Evolutionary conservation across 2,797 vertebrate genomes (phyloP).

Genomic region (Siniperca scherzeri): DNA sequence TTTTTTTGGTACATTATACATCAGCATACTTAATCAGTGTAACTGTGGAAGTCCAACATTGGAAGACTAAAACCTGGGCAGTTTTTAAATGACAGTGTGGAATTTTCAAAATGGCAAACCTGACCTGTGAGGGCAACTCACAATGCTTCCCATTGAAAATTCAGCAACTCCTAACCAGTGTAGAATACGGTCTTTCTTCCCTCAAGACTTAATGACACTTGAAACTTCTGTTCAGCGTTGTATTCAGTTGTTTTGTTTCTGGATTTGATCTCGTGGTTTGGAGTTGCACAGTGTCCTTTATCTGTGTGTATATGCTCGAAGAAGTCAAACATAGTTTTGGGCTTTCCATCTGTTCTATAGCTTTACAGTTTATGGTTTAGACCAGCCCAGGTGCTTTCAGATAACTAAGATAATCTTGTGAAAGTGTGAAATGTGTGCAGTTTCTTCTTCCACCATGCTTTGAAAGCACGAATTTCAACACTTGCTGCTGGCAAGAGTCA

Average conservation of each 20-base stretch:
- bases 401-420: background rate
- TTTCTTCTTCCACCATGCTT: background rate
- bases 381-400: background rate
- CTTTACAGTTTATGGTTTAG: background rate
- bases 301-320: background rate
- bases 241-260: background rate
- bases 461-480: slow-evolving; percentile 15
- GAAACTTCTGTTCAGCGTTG: background rate
- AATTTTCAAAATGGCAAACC: too few species aligned
- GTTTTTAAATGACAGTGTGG: too few species aligned
- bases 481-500: slow-evolving; percentile 9
- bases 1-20: background rate
- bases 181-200: background rate
- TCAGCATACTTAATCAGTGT: background rate
- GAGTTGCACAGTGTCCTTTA: background rate
- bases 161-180: background rate
- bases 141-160: too few species aligned
- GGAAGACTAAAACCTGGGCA: background rate
- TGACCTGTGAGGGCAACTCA: too few species aligned
- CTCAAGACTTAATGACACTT: background rate
- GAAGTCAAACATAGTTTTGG: background rate
- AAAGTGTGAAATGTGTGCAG: slow-evolving; percentile 16
- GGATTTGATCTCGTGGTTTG: background rate
- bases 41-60: background rate
- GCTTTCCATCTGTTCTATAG: background rate